A percentile compares a stretch with the other conserved stretches of the same genome.
Conservation (phyloP, 2,113 vertebrate species). For the Neodontobutis hainanensis region DNA sequence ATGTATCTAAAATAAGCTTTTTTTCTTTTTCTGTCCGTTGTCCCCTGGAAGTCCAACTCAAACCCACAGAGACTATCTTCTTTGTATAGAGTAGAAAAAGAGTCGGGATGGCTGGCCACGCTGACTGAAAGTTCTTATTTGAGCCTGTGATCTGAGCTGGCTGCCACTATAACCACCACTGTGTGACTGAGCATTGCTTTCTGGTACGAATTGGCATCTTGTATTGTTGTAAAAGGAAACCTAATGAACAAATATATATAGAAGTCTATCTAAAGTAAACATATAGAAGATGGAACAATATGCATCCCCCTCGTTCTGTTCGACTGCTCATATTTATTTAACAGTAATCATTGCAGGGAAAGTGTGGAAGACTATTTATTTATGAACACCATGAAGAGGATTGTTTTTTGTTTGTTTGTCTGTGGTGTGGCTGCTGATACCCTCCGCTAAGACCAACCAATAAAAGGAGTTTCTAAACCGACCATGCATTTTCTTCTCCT, state of each 20-base stretch:
- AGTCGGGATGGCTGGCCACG: background rate
- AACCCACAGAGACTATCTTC: no score
- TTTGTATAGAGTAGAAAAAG: no score
- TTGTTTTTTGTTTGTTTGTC: conserved; percentile 49
- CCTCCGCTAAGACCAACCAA: conserved; percentile 71
- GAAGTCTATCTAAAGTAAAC: conserved; percentile 75
- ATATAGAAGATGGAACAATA: conserved; percentile 76
- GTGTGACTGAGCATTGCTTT: conserved; percentile 71
- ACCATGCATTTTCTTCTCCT: background rate
- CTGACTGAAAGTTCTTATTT: background rate
- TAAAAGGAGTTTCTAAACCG: conserved; percentile 72
- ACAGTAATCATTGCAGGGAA: conserved; percentile 46
- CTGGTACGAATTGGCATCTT: conserved; percentile 79
- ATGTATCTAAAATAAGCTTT: no score
- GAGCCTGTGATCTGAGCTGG: conserved; percentile 30
- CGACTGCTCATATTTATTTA: background rate
- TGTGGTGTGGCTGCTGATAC: conserved; percentile 67
- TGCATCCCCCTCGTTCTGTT: conserved; percentile 73
- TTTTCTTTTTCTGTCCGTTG: no score
- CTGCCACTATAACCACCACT: conserved; percentile 48
- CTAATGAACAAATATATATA: conserved; percentile 78
- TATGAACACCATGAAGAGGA: conserved; percentile 53
- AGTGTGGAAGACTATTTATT: conserved; percentile 77
- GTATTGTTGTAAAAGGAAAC: conserved; percentile 76
- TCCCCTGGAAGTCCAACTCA: no score